Evolutionary conservation across 2,113 vertebrate species (phyloP).

Genomic region (Larimichthys crocea): DNA sequence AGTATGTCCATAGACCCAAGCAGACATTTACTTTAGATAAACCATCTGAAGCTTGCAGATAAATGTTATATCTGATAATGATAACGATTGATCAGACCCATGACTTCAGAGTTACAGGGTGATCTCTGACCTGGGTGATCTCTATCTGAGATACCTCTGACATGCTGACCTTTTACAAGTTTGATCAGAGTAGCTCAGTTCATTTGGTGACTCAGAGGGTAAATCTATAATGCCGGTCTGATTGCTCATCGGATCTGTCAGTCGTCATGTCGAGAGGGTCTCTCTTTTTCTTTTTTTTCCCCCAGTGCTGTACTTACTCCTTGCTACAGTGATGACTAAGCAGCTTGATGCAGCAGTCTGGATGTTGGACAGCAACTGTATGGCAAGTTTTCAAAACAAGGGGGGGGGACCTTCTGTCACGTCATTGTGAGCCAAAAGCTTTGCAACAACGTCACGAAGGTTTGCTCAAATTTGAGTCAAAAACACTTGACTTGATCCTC

Average conservation of each 20-base stretch:
- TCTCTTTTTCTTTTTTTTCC: background rate
- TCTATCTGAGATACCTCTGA: background rate
- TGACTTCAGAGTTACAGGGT: background rate
- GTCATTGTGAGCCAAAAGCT: background rate
- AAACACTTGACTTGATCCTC: no score
- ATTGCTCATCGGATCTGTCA: constrained; percentile 36
- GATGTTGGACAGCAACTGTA: background rate
- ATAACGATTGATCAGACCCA: no score
- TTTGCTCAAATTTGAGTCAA: background rate
- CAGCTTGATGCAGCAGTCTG: constrained; percentile 47
- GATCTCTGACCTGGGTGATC: background rate
- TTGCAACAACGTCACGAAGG: background rate
- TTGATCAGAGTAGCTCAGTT: constrained; percentile 24
- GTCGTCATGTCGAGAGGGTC: background rate
- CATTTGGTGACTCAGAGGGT: background rate
- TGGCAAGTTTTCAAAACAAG: constrained; percentile 21
- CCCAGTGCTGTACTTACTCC: constrained; percentile 4
- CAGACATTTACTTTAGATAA: background rate
- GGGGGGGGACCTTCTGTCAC: background rate
- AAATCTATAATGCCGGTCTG: constrained; percentile 15
- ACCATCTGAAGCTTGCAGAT: background rate
- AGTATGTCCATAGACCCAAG: no score
- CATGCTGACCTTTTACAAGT: constrained; percentile 19
- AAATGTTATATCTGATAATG: no score
- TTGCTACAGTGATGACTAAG: constrained; percentile 65